Evolutionary conservation across 2,888 invertebrate species (phyloP), one percentile per base, ranked within the genome.

Genomic region (Caenorhabditis sp.): DNA sequence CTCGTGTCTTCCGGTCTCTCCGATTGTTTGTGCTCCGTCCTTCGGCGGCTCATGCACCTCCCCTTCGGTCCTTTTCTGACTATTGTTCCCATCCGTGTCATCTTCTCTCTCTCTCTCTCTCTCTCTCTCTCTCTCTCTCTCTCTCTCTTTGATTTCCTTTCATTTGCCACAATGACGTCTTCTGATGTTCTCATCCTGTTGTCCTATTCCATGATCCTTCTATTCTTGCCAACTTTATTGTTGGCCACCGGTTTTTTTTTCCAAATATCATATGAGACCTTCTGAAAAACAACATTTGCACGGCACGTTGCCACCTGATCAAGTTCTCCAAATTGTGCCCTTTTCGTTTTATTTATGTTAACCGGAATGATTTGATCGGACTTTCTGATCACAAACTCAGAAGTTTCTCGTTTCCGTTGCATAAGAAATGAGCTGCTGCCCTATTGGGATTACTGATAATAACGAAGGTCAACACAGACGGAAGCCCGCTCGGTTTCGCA

Each of bases 1-100:
- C 32, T 22, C 48, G 26, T 35, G 11, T 48, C 17, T 15, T 20
- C 43, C 56, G 41, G 43, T 30, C 46, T 46, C 17, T n/a, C 43
- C 32, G 26, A 20, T 46, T 66, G 50, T 66, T 66, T 66, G 66
- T 65, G 55, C 55, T 65, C 65, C 65, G 65, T 53, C 37, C 65
- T 32, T 32, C 50, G 24, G 27, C 43, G 53, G 46, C 55, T 65
- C 65, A 65, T 65, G 65, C 53, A 17, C 55, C 20, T 35, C 20
- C 32, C 46, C 26, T 2, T 15, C 43, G 22, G n/a, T n/a, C n/a
- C n/a, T n/a, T n/a, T n/a, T n/a, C n/a, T n/a, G n/a, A n/a, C n/a
- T n/a, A n/a, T 32, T 24, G 59, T 35, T 61, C 37, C 35, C 24
- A 37, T 35, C 26, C 46, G 48, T 24, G 27, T 48, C n/a, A 6